Evolutionary conservation across 2,113 vertebrate genomes (phyloP), one percentile per base, ranked within the genome.

Genomic region (Aptenodytes forsteri): DNA sequence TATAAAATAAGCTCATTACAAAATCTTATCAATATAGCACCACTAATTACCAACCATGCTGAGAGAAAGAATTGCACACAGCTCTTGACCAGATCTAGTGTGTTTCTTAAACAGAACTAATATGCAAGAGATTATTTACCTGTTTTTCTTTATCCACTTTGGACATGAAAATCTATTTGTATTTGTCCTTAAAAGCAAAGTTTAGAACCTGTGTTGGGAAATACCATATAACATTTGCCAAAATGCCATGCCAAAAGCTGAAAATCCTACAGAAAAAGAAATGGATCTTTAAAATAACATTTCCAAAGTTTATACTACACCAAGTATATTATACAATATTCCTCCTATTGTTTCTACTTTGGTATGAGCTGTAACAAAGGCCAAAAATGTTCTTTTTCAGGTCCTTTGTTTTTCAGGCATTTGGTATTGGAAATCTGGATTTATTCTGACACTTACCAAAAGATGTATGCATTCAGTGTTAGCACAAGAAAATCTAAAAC

Each of bases 111-210:
- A 90, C 56, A 95, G 77, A 91, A 95, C 17, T 64, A 81, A 88
- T 26, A 83, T 20, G 44, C 38, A 96, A 44, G 87, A 91, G 44
- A 32, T 72, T 62, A 91, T 88, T 95, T 96, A 98, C 97, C 96
- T 97, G 97, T 92, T 97, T 98, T 75, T 97, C 97, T 96, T 98
- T 96, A 96, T 96, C 92, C 59, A 79, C 84, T 90, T 97, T 88
- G 65, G 77, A 89, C 75, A 93, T 93, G 50, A 98, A 98, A 79
- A 98, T 75, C 66, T 95, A 75, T 83, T 97, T 97, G 46, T 93
- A 92, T 96, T 98, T 97, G 77, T 97, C 95, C 71, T 98, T 98
- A 87, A 98, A 98, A 94, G 94, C 97, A 77, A 98, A 98, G 40
- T 98, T 98, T 64, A 98, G 87, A 92, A 97, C 92, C 72, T 97